Percentiles rank a stretch among this genome's conserved stretches.
phyloP scores from a whole-genome alignment of 2,888 invertebrate genomes.

The Mimachlamys varia region DNA sequence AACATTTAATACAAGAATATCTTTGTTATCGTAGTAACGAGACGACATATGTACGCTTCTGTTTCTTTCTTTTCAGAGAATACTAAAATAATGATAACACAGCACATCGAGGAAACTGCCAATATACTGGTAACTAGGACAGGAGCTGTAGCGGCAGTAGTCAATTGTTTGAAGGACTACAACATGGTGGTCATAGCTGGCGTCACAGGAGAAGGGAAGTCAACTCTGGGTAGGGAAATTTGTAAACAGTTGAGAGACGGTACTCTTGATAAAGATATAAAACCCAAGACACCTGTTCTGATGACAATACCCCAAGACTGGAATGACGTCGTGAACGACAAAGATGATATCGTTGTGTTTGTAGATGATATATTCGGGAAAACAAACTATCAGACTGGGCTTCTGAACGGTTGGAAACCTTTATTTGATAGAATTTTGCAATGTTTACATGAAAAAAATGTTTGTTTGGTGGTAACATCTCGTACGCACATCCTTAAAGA shows the following conservation, averaged over 20 bases:
- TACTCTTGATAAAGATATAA: neutral
- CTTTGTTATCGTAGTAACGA: no score
- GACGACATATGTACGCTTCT: no score
- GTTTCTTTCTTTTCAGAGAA: neutral
- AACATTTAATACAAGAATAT: no score
- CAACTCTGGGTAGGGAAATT: slow-evolving; percentile 13
- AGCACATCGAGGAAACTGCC: neutral
- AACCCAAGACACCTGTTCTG: neutral
- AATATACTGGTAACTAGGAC: neutral
- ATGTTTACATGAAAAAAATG: neutral
- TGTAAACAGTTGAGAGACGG: slow-evolving; percentile 5
- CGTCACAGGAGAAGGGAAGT: neutral
- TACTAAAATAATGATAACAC: neutral
- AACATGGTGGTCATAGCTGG: neutral
- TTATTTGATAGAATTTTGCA: neutral
- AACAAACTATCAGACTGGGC: neutral
- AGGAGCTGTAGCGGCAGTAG: neutral
- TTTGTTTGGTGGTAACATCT: neutral
- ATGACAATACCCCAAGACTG: neutral
- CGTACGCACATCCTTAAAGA: slow-evolving; percentile 11
- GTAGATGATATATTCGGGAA: slow-evolving; percentile 11
- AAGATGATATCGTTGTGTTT: slow-evolving; percentile 19
- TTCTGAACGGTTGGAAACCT: neutral
- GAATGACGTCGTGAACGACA: neutral
- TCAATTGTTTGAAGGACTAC: neutral